Evolutionary conservation across 2,888 invertebrate species (phyloP).

Genomic region (Malachius bipustulatus): DNA sequence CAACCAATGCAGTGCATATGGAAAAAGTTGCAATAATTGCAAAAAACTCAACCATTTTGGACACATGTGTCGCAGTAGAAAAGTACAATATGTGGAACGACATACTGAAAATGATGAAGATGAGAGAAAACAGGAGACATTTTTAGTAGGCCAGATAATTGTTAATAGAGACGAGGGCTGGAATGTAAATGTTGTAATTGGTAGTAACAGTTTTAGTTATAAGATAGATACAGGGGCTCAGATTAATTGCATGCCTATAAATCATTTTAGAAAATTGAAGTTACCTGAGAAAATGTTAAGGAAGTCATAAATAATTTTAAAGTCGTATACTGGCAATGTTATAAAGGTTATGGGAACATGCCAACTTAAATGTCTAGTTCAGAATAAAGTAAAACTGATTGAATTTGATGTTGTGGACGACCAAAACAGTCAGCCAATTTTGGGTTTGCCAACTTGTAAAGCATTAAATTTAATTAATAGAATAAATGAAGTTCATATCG

Average conservation of each 20-base stretch:
- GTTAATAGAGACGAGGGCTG: not conserved
- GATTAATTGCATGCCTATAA: slow-evolving; percentile 13
- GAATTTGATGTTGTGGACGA: no score
- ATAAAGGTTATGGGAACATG: slow-evolving; percentile 13
- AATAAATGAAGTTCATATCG: slow-evolving; percentile 10
- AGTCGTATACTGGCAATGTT: slow-evolving; percentile 11
- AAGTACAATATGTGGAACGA: not conserved
- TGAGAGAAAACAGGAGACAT: not conserved
- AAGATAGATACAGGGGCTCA: slow-evolving; percentile 14
- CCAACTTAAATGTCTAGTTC: slow-evolving; percentile 12
- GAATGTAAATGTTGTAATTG: slow-evolving; percentile 1
- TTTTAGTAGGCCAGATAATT: not conserved
- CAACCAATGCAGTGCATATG: slow-evolving; percentile 15
- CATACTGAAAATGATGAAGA: slow-evolving; percentile 1
- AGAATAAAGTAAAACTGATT: no score
- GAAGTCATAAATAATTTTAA: slow-evolving; percentile 12
- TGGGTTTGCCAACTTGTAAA: slow-evolving; percentile 9
- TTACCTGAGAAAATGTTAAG: slow-evolving; percentile 3
- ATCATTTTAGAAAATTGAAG: slow-evolving; percentile 6
- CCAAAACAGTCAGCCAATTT: no score
- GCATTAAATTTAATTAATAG: not conserved
- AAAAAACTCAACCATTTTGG: slow-evolving; percentile 15
- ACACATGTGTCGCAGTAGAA: slow-evolving; percentile 1
- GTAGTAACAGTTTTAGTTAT: slow-evolving; percentile 3
- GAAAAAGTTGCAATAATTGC: slow-evolving; percentile 15